A percentile compares a stretch with the other conserved stretches of the same genome.
Evolutionary conservation across 2,888 invertebrate genomes (phyloP).

Genomic region (Brachyptera putata): DNA sequence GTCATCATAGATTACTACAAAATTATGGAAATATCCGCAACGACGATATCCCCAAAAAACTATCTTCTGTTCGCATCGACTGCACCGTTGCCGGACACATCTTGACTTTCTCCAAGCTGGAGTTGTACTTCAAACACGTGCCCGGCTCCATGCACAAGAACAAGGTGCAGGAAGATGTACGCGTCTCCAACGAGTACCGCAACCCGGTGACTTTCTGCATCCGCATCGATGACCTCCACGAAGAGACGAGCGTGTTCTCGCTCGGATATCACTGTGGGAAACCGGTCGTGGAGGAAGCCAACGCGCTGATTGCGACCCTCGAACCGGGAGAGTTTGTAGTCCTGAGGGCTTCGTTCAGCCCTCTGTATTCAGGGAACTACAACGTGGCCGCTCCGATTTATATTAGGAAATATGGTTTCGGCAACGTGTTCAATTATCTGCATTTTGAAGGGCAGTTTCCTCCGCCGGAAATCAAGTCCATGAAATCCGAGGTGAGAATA

Average conservation of each 20-base stretch:
- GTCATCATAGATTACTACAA: too few species aligned
- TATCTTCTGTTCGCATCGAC: slow-evolving; percentile 35
- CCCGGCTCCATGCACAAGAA: neutral
- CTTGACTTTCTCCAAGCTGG: slow-evolving; percentile 32
- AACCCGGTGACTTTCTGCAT: slow-evolving; percentile 38
- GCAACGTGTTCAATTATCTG: slow-evolving; percentile 42
- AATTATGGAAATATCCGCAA: too few species aligned
- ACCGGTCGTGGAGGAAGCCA: slow-evolving; percentile 32
- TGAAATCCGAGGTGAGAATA: neutral
- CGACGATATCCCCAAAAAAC: slow-evolving; percentile 31
- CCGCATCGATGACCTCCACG: slow-evolving; percentile 37
- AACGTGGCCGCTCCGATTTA: slow-evolving; percentile 41
- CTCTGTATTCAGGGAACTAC: slow-evolving; percentile 37
- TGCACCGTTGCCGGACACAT: slow-evolving; percentile 35
- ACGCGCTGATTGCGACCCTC: slow-evolving; percentile 30
- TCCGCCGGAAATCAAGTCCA: slow-evolving; percentile 37
- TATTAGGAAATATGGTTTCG: slow-evolving; percentile 39
- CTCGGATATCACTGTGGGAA: slow-evolving; percentile 35
- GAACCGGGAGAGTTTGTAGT: slow-evolving; percentile 36
- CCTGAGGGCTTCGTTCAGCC: slow-evolving; percentile 39
- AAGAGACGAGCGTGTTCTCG: slow-evolving; percentile 37
- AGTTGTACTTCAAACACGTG: slow-evolving; percentile 26
- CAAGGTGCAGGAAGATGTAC: slow-evolving; percentile 1
- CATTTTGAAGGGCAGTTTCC: slow-evolving; percentile 39
- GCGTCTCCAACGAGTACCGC: slow-evolving; percentile 33